phyloP scores from a whole-genome alignment of 2,797 vertebrate species.

The Morus bassanus region DNA sequence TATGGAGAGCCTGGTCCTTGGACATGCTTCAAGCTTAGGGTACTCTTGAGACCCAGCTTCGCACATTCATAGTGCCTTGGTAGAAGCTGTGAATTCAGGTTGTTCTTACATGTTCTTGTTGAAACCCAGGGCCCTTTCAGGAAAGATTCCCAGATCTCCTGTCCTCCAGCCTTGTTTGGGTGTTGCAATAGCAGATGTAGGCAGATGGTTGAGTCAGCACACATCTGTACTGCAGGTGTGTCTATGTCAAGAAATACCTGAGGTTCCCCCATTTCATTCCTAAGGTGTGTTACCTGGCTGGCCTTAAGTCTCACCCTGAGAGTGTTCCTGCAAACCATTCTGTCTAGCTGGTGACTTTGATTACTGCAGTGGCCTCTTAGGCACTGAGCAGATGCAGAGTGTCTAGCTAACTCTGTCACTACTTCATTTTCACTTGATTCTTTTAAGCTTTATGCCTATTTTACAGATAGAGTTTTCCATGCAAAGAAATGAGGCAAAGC shows the following conservation, averaged over 20 bases:
- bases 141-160: not conserved
- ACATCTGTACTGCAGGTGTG: not conserved
- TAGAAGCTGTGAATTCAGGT: not conserved
- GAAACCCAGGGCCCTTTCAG: not conserved
- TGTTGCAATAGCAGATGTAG: not conserved
- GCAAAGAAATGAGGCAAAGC: not conserved
- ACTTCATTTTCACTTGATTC: not conserved
- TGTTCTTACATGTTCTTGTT: not conserved
- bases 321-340: not conserved
- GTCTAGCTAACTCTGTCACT: not conserved
- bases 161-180: not conserved
- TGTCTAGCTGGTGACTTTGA: not conserved
- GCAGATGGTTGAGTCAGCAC: not conserved
- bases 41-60: not conserved
- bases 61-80: rapidly evolving
- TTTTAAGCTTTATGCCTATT: not conserved
- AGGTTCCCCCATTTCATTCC: not conserved
- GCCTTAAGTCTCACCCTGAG: not conserved
- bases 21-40: not conserved
- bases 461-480: not conserved
- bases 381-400: not conserved
- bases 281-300: not conserved
- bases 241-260: not conserved
- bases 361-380: not conserved
- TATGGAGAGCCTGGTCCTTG: not conserved